phyloP scores from a whole-genome alignment of 2,113 vertebrate species.

The Anguilla rostrata region DNA sequence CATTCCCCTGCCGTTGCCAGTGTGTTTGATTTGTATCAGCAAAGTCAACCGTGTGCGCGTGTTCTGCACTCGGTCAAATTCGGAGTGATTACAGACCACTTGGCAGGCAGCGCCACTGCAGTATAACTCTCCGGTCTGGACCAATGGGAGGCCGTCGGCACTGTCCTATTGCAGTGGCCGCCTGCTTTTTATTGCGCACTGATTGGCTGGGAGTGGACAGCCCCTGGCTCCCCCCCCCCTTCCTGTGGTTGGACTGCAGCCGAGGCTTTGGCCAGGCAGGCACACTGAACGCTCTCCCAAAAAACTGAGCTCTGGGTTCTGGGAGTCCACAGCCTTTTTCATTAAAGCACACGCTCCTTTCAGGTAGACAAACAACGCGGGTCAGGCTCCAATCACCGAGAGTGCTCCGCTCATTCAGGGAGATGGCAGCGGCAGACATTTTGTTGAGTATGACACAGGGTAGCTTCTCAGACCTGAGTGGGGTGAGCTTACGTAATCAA shows the following conservation, averaged over 20 bases:
- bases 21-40: background rate
- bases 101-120: background rate
- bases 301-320: background rate
- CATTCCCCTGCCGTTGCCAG: background rate
- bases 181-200: background rate
- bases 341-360: constrained; percentile 39
- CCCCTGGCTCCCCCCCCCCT: background rate
- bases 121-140: background rate
- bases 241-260: background rate
- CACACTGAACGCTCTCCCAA: background rate
- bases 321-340: constrained; percentile 26
- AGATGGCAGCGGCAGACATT: constrained; percentile 32
- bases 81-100: background rate
- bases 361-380: constrained; percentile 55
- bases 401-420: constrained; percentile 59
- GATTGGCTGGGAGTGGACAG: background rate
- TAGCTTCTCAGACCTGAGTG: background rate
- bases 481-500: constrained; percentile 47
- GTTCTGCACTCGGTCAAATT: background rate
- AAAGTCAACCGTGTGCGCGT: background rate
- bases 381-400: constrained; percentile 64
- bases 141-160: background rate
- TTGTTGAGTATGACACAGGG: background rate
- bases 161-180: background rate
- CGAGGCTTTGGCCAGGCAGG: background rate